A percentile compares a stretch with the other conserved stretches of the same genome.
Conservation (phyloP, 2,888 invertebrate genomes). For the Nipponacmea schrenckii region DNA sequence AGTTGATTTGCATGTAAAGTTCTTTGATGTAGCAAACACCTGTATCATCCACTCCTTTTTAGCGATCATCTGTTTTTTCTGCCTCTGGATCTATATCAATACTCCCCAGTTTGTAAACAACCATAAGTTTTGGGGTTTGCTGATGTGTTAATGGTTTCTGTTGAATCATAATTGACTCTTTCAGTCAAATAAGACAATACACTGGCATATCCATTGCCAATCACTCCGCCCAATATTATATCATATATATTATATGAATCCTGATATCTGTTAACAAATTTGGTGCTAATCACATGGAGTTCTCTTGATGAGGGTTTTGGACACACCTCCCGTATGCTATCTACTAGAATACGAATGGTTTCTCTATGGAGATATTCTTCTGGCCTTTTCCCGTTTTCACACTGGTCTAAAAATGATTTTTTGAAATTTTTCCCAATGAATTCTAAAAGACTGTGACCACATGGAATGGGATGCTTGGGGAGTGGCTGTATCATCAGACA, state of each 20-base stretch:
- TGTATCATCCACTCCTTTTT: neutral
- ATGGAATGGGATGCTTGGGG: neutral
- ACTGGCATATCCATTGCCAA: slow-evolving; percentile 1
- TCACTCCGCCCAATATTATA: neutral
- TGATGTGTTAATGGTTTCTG: too few species aligned
- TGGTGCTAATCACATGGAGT: neutral
- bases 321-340: neutral
- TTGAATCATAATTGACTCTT: neutral
- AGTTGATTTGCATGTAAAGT: neutral
- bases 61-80: neutral
- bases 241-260: neutral
- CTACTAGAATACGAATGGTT: neutral
- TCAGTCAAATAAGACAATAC: neutral
- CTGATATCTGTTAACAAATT: neutral
- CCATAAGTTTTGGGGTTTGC: neutral
- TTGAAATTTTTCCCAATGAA: neutral
- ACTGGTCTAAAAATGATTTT: neutral
- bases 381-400: neutral
- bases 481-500: neutral
- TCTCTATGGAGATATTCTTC: neutral
- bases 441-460: neutral
- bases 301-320: neutral
- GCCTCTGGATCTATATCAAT: neutral
- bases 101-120: neutral
- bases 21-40: neutral